Evolutionary conservation across 2,113 vertebrate species (phyloP), one percentile per base, ranked within the genome.

Genomic region (Nasalis larvatus): DNA sequence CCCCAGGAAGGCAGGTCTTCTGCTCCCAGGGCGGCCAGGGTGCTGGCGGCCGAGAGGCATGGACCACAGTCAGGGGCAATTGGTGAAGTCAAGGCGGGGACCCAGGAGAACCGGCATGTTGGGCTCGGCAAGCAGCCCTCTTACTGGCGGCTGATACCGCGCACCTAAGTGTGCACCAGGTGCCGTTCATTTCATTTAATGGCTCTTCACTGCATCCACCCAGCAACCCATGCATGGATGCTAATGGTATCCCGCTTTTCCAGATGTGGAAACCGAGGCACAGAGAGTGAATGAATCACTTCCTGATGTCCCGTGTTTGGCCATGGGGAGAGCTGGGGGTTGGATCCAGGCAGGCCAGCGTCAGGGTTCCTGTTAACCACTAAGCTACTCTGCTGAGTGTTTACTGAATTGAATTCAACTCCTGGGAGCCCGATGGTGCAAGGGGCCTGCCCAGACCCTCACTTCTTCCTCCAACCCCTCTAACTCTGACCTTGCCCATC

Each of bases 41-140:
- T 32, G 32, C 45, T 11, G 37, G 25, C 3, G 0, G 30, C 68
- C 0, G 6, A 14, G 30, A 23, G 68, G 88, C 8, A 3, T 1
- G 1, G n/a, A 23, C 7, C 52, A 45, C 56, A 3, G 20, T 12
- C 54, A 8, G 78, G 42, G 78, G 35, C 32, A 4, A 21, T n/a
- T 12, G 11, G 35, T 35, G 23, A 7, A 32, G 32, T 8, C 0
- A 8, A 80, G n/a, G 45, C 6, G 3, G 16, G 37, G 77, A 54
- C 37, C 47, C 52, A 0, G 42, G n/a, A 52, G 56, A n/a, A 18
- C 20, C 0, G 25, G 45, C 16, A 18, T 68, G 32, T n/a, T 54
- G 37, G 13, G 21, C n/a, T 2, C 0, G 0, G 14, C 47, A 8
- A 11, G 58, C 47, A 11, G 27, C 40, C 47, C 58, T 21, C 0